Evolutionary conservation across 1,140 invertebrate genomes (phyloP).

Genomic region (Archegozetes longisetosus): DNA sequence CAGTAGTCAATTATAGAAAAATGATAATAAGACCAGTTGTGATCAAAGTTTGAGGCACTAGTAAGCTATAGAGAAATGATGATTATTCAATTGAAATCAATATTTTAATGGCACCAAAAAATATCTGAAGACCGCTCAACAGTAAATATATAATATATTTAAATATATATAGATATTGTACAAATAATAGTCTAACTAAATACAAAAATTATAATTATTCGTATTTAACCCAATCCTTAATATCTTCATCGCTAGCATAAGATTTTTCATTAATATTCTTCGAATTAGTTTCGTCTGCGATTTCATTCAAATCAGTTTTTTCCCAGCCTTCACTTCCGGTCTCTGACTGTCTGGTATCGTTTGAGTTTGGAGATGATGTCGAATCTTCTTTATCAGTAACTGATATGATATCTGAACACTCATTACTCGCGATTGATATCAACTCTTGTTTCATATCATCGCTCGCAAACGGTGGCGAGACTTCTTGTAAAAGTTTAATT

Average conservation of each 20-base stretch:
- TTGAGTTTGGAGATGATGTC: neutral
- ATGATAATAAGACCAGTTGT: too few species aligned
- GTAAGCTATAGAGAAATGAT: too few species aligned
- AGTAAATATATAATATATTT: too few species aligned
- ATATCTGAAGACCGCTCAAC: too few species aligned
- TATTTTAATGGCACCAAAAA: too few species aligned
- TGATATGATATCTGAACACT: neutral
- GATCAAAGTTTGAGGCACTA: too few species aligned
- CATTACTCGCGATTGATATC: neutral
- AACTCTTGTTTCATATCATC: neutral
- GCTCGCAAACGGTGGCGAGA: neutral
- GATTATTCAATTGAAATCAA: too few species aligned
- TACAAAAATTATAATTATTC: neutral
- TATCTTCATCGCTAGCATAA: neutral
- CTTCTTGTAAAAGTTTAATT: neutral
- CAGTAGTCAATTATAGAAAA: too few species aligned
- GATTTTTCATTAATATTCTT: neutral
- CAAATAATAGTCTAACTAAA: too few species aligned
- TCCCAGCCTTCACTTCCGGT: constrained; percentile 3
- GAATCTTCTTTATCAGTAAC: neutral
- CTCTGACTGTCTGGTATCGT: neutral
- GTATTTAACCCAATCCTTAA: constrained; percentile 9
- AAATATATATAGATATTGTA: too few species aligned
- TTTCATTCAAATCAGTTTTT: neutral
- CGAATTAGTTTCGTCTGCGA: neutral